These are phyloP conservation scores for human (Homo sapiens) DNA, from an alignment of 2,113 vertebrate species.

Conservation along the genomic window GRCh38 chr17:17536501-17537000, in stretches of 20 bases:
- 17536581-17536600: constrained; percentile 79
- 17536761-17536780: no score
- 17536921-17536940: not conserved
- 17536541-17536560: constrained; percentile 23
- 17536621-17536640: constrained; percentile 73
- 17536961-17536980: not conserved
- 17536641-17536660: not conserved
- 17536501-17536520: not conserved
- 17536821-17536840: not conserved
- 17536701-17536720: not conserved
- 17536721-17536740: not conserved
- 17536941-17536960: not conserved
- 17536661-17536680: not conserved
- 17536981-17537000: not conserved
- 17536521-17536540: not conserved
- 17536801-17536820: not conserved
- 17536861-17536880: not conserved
- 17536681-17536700: not conserved
- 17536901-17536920: not conserved
- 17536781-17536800: not conserved
- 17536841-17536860: not conserved
- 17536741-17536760: not conserved
- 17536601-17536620: constrained; percentile 79
- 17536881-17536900: not conserved
- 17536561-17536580: not conserved